Conservation (phyloP, 2,888 invertebrate species). For the Hedychridium roseum region DNA sequence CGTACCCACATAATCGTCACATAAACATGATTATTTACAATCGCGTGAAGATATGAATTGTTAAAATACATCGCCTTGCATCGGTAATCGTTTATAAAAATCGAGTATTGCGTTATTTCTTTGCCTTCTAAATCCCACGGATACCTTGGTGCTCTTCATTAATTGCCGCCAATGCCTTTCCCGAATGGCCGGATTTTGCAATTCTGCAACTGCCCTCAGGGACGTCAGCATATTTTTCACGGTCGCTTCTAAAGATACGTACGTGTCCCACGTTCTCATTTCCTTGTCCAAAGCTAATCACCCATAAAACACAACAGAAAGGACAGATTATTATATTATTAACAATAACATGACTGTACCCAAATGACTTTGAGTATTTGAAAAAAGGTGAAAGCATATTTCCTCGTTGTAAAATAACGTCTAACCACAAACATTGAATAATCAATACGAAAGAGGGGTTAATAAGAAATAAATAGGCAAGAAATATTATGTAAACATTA, state of each 20-base stretch:
- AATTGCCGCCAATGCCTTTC: slow-evolving; percentile 97
- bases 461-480: too few species aligned
- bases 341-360: background rate
- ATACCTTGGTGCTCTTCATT: slow-evolving; percentile 94
- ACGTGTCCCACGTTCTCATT: slow-evolving; percentile 95
- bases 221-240: slow-evolving; percentile 98
- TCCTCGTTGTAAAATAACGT: too few species aligned
- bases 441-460: too few species aligned
- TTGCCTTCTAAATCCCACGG: slow-evolving; percentile 15
- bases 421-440: too few species aligned
- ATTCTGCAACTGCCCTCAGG: slow-evolving; percentile 90
- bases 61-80: too few species aligned
- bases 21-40: too few species aligned
- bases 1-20: too few species aligned
- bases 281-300: slow-evolving; percentile 88
- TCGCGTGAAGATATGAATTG: too few species aligned
- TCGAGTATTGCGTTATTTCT: too few species aligned
- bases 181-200: slow-evolving; percentile 95
- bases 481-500: background rate
- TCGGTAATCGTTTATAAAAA: too few species aligned
- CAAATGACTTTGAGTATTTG: too few species aligned
- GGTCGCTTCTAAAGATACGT: slow-evolving; percentile 84
- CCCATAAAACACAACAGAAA: slow-evolving; percentile 40
- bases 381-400: too few species aligned
- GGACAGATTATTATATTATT: background rate